phyloP scores from a whole-genome alignment of 2,113 vertebrate genomes.

The Phoenicopterus ruber region DNA sequence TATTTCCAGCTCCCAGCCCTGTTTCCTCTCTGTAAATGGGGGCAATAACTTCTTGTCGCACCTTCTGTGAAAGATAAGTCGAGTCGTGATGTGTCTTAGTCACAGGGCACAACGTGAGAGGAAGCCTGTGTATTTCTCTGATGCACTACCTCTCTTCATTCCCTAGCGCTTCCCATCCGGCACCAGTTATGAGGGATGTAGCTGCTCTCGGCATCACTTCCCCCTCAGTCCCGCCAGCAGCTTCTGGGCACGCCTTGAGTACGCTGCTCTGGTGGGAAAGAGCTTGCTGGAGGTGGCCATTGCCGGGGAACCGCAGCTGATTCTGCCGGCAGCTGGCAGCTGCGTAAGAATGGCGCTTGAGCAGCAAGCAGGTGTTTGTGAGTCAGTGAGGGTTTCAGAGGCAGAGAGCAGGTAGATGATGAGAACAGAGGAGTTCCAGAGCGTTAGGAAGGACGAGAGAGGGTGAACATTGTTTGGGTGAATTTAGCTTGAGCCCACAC shows the following conservation, averaged over 20 bases:
- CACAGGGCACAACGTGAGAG: background rate
- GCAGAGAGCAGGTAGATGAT: background rate
- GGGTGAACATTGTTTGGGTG: background rate
- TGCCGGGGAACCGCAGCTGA: background rate
- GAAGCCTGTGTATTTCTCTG: background rate
- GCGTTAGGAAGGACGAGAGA: background rate
- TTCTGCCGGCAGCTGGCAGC: background rate
- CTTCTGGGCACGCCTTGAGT: background rate
- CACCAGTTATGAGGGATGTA: background rate
- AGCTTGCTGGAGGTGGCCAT: background rate
- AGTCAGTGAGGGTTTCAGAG: background rate
- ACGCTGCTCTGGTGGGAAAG: background rate
- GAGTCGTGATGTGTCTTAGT: background rate
- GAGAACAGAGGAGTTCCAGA: background rate
- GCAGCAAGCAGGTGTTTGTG: background rate
- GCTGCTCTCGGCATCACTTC: background rate
- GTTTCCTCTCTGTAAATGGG: background rate
- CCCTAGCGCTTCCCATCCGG: accelerated
- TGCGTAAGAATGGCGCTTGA: background rate
- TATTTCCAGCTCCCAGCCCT: background rate
- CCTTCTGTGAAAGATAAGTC: background rate
- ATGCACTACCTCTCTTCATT: background rate
- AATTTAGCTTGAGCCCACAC: background rate
- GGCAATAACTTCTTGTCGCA: background rate
- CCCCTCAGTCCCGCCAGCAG: background rate